phyloP scores from a whole-genome alignment of 2,113 vertebrate species.

The Struthidea cinerea region DNA sequence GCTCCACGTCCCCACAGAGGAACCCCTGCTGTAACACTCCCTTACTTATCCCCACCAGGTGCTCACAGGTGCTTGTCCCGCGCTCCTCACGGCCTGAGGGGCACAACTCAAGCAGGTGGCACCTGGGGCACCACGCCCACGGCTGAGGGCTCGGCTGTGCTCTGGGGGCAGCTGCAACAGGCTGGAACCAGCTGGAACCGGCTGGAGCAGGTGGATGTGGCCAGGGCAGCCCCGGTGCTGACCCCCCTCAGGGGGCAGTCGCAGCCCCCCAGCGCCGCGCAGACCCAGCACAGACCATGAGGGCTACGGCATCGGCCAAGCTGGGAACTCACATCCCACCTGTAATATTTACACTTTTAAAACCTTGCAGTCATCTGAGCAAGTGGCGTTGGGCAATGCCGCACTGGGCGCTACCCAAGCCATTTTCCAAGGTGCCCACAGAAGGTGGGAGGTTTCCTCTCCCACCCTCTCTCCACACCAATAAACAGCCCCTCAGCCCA shows the following conservation, averaged over 20 bases:
- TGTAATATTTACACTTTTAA: neutral
- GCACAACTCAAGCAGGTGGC: rapidly evolving
- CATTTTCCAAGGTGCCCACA: rapidly evolving
- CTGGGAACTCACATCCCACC: rapidly evolving
- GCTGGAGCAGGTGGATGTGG: no score
- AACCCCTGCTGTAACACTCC: rapidly evolving
- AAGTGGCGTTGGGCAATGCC: rapidly evolving
- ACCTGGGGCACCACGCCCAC: rapidly evolving
- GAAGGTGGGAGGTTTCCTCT: rapidly evolving
- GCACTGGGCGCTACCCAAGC: rapidly evolving
- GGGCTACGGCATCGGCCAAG: rapidly evolving
- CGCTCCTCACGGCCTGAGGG: rapidly evolving
- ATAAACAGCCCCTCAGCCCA: neutral
- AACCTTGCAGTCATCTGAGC: rapidly evolving
- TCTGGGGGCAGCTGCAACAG: rapidly evolving
- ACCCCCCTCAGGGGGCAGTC: rapidly evolving
- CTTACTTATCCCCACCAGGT: rapidly evolving
- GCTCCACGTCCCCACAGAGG: rapidly evolving
- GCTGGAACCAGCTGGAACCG: neutral
- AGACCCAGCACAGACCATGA: rapidly evolving
- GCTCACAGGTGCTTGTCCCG: rapidly evolving
- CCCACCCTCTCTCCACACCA: rapidly evolving
- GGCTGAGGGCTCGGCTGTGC: neutral
- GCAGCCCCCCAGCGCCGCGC: rapidly evolving
- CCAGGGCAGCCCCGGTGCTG: rapidly evolving